Percentiles rank a stretch among this genome's conserved stretches.
Evolutionary conservation across 37 sponge, comb jelly and placozoan species (phyloP).

Genomic region (Amphimedon queenslandica): DNA sequence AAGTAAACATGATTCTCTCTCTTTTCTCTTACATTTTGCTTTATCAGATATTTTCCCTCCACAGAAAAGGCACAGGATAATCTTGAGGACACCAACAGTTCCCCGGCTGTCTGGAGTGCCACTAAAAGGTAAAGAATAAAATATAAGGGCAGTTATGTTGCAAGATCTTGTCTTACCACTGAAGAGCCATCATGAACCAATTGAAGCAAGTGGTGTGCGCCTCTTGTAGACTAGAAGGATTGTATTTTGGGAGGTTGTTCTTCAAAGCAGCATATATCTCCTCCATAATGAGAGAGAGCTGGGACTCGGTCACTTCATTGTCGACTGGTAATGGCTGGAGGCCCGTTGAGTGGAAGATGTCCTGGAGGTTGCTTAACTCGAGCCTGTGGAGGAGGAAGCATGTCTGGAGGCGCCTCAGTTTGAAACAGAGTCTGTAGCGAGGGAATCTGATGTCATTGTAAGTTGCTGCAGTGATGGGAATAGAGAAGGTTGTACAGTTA

Average conservation of each 20-base stretch:
- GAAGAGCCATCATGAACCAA: slow-evolving; percentile 36
- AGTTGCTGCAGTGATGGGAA: slow-evolving; percentile 20
- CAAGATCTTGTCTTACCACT: background rate
- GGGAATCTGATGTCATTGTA: slow-evolving; percentile 46
- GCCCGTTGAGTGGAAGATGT: slow-evolving; percentile 20
- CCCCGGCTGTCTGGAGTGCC: background rate
- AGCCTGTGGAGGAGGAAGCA: slow-evolving; percentile 1
- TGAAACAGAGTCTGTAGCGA: slow-evolving; percentile 52
- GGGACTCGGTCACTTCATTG: slow-evolving; percentile 13
- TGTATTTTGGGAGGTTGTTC: background rate
- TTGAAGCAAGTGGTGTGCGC: slow-evolving; percentile 34
- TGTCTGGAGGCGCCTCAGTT: slow-evolving; percentile 53
- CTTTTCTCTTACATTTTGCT: slow-evolving; percentile 38
- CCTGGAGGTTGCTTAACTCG: background rate
- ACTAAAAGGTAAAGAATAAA: background rate
- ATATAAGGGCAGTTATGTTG: background rate
- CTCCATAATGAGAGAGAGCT: slow-evolving; percentile 1
- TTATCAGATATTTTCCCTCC: slow-evolving; percentile 34
- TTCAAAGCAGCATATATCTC: slow-evolving; percentile 36
- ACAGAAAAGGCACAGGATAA: slow-evolving; percentile 25
- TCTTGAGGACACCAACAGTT: slow-evolving; percentile 32
- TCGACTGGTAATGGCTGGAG: slow-evolving; percentile 5
- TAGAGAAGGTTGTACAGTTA: background rate
- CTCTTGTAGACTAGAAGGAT: slow-evolving; percentile 8
- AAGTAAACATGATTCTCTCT: background rate